phyloP scores from a whole-genome alignment of 1,140 invertebrate genomes.

The Pissodes strobi region DNA sequence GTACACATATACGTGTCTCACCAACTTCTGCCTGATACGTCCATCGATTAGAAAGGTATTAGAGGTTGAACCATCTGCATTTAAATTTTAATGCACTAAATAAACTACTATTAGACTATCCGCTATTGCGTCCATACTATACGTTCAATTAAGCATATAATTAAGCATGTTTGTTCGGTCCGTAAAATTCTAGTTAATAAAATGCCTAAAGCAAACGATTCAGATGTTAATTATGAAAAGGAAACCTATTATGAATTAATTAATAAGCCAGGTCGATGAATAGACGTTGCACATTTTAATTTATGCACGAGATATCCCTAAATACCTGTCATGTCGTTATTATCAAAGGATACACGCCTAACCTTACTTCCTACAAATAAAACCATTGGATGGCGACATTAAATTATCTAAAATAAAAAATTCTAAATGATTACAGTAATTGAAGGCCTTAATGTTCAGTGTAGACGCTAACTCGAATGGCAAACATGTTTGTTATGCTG shows the following conservation, averaged over 20 bases:
- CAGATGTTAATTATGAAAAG: constrained; percentile 17
- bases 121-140: too few relatives aligned
- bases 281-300: not conserved
- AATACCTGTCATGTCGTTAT: constrained; percentile 8
- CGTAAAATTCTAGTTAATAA: too few relatives aligned
- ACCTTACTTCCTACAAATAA: constrained; percentile 4
- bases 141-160: too few relatives aligned
- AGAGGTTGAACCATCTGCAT: too few relatives aligned
- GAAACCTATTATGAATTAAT: constrained; percentile 6
- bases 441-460: not conserved
- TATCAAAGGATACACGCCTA: constrained; percentile 6
- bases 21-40: too few relatives aligned
- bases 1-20: too few relatives aligned
- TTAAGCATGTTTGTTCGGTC: too few relatives aligned
- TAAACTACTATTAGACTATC: too few relatives aligned
- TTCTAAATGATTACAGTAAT: constrained; percentile 13
- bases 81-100: too few relatives aligned
- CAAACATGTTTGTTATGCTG: not conserved
- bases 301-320: constrained; percentile 19
- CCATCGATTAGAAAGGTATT: too few relatives aligned
- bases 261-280: not conserved
- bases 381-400: not conserved
- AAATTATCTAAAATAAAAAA: constrained; percentile 14
- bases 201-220: not conserved
- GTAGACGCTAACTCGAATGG: not conserved